phyloP scores from a whole-genome alignment of 2,113 vertebrate genomes.

The Tychaedon coryphoeus region DNA sequence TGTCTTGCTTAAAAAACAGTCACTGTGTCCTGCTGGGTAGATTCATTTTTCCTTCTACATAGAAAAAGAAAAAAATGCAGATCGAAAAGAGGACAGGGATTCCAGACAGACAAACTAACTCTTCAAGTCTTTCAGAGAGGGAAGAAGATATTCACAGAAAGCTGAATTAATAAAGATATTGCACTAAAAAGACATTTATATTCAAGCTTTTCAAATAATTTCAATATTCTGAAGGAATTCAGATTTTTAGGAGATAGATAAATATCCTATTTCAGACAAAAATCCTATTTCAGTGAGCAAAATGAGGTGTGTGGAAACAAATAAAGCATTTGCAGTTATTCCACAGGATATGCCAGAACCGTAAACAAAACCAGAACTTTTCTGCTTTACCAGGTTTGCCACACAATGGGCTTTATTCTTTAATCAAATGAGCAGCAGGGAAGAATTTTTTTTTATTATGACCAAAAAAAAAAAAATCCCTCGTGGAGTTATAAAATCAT shows the following conservation, averaged over 20 bases:
- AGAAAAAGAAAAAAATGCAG: neutral
- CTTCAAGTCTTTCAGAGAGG: neutral
- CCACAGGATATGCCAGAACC: accelerated
- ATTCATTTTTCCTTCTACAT: neutral
- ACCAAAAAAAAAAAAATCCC: neutral
- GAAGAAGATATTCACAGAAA: neutral
- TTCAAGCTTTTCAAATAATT: neutral
- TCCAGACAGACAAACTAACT: neutral
- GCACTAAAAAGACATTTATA: neutral
- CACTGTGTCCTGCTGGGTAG: neutral
- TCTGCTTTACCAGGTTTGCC: neutral
- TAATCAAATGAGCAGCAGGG: neutral
- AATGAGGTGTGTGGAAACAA: neutral
- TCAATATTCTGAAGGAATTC: neutral
- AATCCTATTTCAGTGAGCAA: neutral
- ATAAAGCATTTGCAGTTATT: neutral
- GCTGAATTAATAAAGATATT: neutral
- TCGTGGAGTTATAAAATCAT: neutral
- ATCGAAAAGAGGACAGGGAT: neutral
- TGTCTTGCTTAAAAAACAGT: neutral
- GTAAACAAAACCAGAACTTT: neutral
- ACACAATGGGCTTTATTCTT: neutral
- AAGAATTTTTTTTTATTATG: neutral
- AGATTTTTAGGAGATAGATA: neutral
- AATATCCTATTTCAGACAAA: neutral